phyloP scores from a whole-genome alignment of 2,888 invertebrate species.

The Drosophila ochracea region DNA sequence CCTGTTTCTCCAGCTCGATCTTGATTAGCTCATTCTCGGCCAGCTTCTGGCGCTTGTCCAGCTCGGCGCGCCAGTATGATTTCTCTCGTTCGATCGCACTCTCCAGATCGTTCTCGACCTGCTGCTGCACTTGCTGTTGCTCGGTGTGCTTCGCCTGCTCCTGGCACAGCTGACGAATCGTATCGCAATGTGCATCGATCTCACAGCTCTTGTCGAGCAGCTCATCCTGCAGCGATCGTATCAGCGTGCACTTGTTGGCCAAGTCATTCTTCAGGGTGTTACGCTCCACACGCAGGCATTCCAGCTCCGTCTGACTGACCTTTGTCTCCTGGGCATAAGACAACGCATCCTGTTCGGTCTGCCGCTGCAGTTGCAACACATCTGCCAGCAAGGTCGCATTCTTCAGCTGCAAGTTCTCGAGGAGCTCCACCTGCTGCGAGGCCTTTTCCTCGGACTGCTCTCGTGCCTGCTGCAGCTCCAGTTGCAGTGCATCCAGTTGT shows the following conservation, averaged over 20 bases:
- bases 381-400: constrained; percentile 77
- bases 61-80: constrained; percentile 85
- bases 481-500: constrained; percentile 61
- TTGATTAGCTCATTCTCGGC: constrained; percentile 87
- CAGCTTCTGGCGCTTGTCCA: constrained; percentile 87
- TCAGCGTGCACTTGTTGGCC: constrained; percentile 83
- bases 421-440: constrained; percentile 66
- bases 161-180: constrained; percentile 81
- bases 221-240: constrained; percentile 83
- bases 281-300: constrained; percentile 82
- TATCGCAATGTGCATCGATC: constrained; percentile 84
- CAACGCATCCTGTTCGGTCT: constrained; percentile 83
- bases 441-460: constrained; percentile 67
- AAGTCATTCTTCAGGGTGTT: constrained; percentile 83
- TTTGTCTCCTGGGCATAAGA: constrained; percentile 82
- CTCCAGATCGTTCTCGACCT: constrained; percentile 85
- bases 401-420: constrained; percentile 76
- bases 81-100: constrained; percentile 85
- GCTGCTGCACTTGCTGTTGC: constrained; percentile 85
- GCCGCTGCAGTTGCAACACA: constrained; percentile 75
- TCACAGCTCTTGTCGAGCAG: constrained; percentile 83
- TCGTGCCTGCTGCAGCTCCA: constrained; percentile 71
- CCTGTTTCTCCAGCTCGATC: constrained; percentile 86
- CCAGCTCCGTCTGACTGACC: constrained; percentile 80
- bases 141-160: constrained; percentile 82